phyloP scores from a whole-genome alignment of 2,113 vertebrate genomes.

The Lontra canadensis region DNA sequence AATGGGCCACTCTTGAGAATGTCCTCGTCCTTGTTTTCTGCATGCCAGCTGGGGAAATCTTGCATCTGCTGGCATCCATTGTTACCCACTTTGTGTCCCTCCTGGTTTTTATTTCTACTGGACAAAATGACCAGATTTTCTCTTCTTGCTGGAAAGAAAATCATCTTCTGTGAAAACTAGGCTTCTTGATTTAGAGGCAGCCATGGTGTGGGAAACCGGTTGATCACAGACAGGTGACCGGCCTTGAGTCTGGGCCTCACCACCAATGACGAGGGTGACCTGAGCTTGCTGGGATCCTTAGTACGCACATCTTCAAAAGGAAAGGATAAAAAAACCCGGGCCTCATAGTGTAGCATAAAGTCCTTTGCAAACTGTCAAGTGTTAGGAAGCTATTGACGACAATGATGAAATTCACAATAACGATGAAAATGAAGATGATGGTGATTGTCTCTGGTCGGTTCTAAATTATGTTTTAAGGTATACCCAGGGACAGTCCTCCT shows the following conservation, averaged over 20 bases:
- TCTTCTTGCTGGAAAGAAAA: slow-evolving; percentile 23
- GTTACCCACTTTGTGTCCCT: not conserved
- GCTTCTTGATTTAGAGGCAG: not conserved
- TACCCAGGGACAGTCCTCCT: not conserved
- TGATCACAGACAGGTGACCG: not conserved
- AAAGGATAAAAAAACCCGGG: not conserved
- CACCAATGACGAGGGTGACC: not conserved
- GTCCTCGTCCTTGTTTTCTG: not conserved
- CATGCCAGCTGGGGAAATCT: not conserved
- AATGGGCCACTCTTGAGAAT: slow-evolving; percentile 5
- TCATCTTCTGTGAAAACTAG: not conserved
- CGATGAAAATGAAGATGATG: not conserved
- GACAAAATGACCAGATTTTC: slow-evolving; percentile 7
- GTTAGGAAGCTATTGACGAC: not conserved
- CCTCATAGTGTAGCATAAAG: not conserved
- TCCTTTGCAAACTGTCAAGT: not conserved
- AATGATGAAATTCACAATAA: not conserved
- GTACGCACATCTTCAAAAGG: not conserved
- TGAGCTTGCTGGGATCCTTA: not conserved
- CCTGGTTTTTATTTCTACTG: not conserved
- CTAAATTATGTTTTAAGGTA: not conserved
- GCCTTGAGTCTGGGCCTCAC: not conserved
- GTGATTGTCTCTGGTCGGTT: not conserved
- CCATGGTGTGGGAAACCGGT: not conserved
- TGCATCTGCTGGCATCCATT: not conserved